A percentile compares a stretch with the other conserved stretches of the same genome.
Conservation (phyloP, 1,140 invertebrate species). For the Archegozetes longisetosus region DNA sequence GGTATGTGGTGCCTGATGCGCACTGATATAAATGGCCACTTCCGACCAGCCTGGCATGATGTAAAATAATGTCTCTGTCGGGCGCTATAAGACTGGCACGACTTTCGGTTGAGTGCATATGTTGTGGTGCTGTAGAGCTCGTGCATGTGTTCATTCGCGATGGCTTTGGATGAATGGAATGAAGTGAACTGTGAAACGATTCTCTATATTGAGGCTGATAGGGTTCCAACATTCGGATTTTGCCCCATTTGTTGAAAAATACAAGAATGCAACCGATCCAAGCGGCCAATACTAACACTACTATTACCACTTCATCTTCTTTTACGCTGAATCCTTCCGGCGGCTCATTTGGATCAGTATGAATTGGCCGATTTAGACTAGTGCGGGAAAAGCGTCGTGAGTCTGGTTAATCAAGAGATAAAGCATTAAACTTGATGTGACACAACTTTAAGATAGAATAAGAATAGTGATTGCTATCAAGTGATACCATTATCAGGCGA, state of each 20-base stretch:
- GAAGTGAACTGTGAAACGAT: not conserved
- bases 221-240: slow-evolving; percentile 72
- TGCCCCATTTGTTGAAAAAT: slow-evolving; percentile 71
- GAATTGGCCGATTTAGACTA: slow-evolving; percentile 7
- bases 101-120: slow-evolving; percentile 12
- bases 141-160: slow-evolving; percentile 13
- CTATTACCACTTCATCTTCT: slow-evolving; percentile 68
- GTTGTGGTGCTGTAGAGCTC: not conserved
- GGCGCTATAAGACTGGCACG: slow-evolving; percentile 13
- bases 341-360: slow-evolving; percentile 17
- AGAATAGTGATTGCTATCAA: no score
- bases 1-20: slow-evolving; percentile 31
- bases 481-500: slow-evolving; percentile 17
- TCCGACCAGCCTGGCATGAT: slow-evolving; percentile 4
- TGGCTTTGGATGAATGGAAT: slow-evolving; percentile 8
- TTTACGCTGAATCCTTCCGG: slow-evolving; percentile 36
- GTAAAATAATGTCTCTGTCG: slow-evolving; percentile 4
- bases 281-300: slow-evolving; percentile 62
- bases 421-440: no score
- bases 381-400: slow-evolving; percentile 6
- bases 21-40: slow-evolving; percentile 1
- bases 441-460: no score
- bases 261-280: slow-evolving; percentile 72
- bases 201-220: slow-evolving; percentile 42
- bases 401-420: not conserved